Evolutionary conservation across 2,797 vertebrate genomes (phyloP), one percentile per base, ranked within the genome.

Genomic region (Syngnathus acus): DNA sequence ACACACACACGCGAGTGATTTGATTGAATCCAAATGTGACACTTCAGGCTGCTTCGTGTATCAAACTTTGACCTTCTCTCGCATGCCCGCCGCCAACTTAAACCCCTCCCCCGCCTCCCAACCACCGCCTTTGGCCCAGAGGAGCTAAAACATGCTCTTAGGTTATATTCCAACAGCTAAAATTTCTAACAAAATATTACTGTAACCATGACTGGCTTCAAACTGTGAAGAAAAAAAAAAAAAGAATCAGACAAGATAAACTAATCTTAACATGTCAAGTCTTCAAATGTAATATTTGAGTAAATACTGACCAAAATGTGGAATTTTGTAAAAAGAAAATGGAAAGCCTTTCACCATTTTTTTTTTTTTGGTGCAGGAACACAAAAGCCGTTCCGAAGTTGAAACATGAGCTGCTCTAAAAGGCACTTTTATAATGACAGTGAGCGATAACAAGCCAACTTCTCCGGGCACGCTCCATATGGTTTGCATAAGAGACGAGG

Each of bases 21-120:
- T 90, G 82, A 90, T 88, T 87, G 82, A 81, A 86, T 72, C 86
- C 86, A 89, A 89, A 90, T 89, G 89, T 89, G 82, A 86, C 38
- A 86, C 88, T 90, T 59, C 72, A 79, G 87, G 87, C 87, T 84
- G 74, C 72, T 73, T 83, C 74, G 78, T 83, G 78, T 78, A 86
- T 88, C 74, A 80, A 80, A 75, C 72, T 81, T 76, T 84, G 81
- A 83, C 78, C 69, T 77, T 80, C 72, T 74, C 67, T 64, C 73
- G 68, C 78, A 72, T 78, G 79, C 65, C 63, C 79, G 73, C 69
- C 76, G 68, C 71, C 78, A 76, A 38, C 16, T 38, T 3, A 79
- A 67, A 71, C 76, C 64, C 67, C 64, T 74, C 68, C 75, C 66
- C 68, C 71, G 51, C 48, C 48, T 19, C 19, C 19, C 48, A 16